Percentiles rank a stretch among this genome's conserved stretches.
Evolutionary conservation across 1,140 invertebrate genomes (phyloP).

Genomic region (Bombus confusus): DNA sequence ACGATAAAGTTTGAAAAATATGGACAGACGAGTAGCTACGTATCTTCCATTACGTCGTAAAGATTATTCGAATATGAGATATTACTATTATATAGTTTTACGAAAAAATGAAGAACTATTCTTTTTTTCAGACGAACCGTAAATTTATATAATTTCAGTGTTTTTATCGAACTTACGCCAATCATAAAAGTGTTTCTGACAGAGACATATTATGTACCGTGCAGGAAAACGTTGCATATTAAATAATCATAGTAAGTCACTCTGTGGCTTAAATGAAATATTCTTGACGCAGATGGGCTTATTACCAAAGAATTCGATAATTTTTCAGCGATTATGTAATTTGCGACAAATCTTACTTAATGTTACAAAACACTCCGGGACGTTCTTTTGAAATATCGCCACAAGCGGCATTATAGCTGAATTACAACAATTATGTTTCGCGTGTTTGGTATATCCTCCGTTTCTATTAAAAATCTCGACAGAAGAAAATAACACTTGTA

Average conservation of each 20-base stretch:
- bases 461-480: background rate
- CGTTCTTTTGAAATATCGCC: background rate
- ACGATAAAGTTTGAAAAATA: too few species aligned
- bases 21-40: too few species aligned
- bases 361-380: background rate
- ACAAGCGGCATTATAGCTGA: too few species aligned
- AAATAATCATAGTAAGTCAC: background rate
- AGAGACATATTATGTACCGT: too few species aligned
- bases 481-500: background rate
- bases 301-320: background rate
- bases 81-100: background rate
- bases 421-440: slow-evolving; percentile 14
- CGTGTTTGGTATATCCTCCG: background rate
- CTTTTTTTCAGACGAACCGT: too few species aligned
- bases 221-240: background rate
- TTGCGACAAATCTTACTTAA: background rate
- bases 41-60: too few species aligned
- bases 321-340: slow-evolving; percentile 1
- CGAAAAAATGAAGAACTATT: background rate
- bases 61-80: background rate
- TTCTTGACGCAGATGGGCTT: background rate
- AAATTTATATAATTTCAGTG: background rate
- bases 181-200: background rate
- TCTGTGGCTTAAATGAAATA: background rate
- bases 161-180: background rate